Percentiles rank a stretch among this genome's conserved stretches.
Conservation (phyloP, 2,797 vertebrate genomes). For the Schizothorax lantsangensis region DNA sequence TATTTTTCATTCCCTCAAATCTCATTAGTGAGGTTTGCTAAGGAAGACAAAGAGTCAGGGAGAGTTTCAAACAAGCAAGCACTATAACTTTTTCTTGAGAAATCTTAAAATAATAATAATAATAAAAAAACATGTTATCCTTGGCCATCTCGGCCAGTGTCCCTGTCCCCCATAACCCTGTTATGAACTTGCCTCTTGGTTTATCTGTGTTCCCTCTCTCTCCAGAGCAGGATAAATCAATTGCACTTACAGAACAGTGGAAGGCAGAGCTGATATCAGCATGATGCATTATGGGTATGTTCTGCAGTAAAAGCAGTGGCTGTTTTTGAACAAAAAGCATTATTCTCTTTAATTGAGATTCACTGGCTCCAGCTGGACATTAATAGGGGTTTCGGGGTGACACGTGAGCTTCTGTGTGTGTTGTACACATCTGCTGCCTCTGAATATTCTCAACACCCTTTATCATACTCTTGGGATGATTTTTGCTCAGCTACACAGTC, state of each 20-base stretch:
- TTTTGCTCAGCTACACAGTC: neutral
- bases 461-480: neutral
- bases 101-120: neutral
- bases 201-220: neutral
- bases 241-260: constrained; percentile 48
- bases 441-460: neutral
- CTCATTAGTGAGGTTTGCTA: neutral
- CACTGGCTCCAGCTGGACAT: constrained; percentile 32
- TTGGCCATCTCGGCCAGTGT: neutral
- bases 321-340: constrained; percentile 65
- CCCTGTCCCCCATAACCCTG: too few species aligned
- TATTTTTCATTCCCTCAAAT: neutral
- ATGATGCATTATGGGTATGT: constrained; percentile 64
- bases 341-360: constrained; percentile 59
- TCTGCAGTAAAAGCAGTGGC: constrained; percentile 57
- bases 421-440: neutral
- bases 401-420: constrained; percentile 5
- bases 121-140: neutral
- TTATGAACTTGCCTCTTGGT: constrained; percentile 19
- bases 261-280: constrained; percentile 57
- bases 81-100: neutral
- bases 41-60: neutral
- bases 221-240: constrained; percentile 59
- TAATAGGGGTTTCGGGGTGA: constrained; percentile 12
- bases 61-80: neutral